Percentiles rank a stretch among this genome's conserved stretches.
Conservation (phyloP, 2,797 vertebrate genomes). For the Setipinna tenuifilis region DNA sequence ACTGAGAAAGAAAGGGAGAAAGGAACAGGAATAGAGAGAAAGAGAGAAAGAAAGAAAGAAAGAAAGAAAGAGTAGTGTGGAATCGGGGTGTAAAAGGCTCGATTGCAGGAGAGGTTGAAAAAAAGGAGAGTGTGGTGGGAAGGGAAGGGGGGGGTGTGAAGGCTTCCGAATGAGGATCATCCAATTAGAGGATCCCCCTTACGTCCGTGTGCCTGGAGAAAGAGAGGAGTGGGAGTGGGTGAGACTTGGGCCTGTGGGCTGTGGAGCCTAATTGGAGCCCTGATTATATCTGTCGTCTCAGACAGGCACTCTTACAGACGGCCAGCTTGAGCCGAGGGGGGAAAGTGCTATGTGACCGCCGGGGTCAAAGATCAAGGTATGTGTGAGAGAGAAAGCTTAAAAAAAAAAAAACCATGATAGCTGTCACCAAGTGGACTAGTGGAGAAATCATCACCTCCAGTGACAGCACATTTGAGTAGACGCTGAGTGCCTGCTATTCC, state of each 20-base stretch:
- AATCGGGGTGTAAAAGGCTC: conserved; percentile 63
- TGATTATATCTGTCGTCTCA: conserved; percentile 56
- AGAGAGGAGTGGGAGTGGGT: conserved; percentile 2
- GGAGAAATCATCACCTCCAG: neutral
- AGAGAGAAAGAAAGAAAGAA: neutral
- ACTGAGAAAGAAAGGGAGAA: neutral
- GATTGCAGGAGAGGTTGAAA: conserved; percentile 50
- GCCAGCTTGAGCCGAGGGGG: conserved; percentile 30
- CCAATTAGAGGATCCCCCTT: conserved; percentile 59
- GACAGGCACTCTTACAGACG: conserved; percentile 48
- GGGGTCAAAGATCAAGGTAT: neutral
- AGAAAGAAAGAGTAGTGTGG: conserved; percentile 37
- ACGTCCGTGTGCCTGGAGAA: conserved; percentile 35
- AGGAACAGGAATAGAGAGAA: neutral
- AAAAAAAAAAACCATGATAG: neutral
- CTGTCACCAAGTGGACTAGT: neutral
- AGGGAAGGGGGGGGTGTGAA: conserved; percentile 48
- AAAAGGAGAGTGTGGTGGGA: neutral
- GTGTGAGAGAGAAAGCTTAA: neutral
- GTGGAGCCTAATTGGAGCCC: conserved; percentile 54
- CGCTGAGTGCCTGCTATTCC: neutral
- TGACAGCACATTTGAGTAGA: neutral
- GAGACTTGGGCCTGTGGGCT: conserved; percentile 39
- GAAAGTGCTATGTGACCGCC: neutral
- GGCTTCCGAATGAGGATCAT: conserved; percentile 63